Percentiles rank a stretch among this genome's conserved stretches.
Conservation (phyloP, 2,888 invertebrate genomes). For the Acanthosepion lycidas region DNA sequence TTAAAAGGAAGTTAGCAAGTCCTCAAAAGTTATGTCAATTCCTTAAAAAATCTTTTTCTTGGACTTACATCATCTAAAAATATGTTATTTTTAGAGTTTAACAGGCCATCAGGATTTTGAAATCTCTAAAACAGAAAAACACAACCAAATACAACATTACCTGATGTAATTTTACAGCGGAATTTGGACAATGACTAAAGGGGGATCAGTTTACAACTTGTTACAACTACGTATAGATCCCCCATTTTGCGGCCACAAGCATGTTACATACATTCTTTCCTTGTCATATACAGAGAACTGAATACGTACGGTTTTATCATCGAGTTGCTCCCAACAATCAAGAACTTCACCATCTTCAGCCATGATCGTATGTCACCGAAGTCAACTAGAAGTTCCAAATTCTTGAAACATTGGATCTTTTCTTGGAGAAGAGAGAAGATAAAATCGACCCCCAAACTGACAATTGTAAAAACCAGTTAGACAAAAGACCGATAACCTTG, state of each 20-base stretch:
- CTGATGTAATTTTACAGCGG: neutral
- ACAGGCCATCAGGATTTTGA: neutral
- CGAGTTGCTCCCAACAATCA: slow-evolving; percentile 37
- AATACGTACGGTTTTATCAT: slow-evolving; percentile 40
- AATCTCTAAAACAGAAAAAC: neutral
- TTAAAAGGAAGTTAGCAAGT: neutral
- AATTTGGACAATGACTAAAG: neutral
- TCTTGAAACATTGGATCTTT: neutral
- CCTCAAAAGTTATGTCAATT: neutral
- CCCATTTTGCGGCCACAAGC: neutral
- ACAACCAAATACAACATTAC: neutral
- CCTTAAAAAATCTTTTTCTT: too few species aligned
- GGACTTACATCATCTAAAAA: too few species aligned
- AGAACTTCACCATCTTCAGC: slow-evolving; percentile 42
- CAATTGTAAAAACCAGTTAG: neutral
- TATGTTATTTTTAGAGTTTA: too few species aligned
- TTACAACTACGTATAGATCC: neutral
- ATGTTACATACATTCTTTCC: neutral
- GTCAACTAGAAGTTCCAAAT: slow-evolving; percentile 39
- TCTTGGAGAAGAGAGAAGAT: neutral
- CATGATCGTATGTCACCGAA: slow-evolving; percentile 24
- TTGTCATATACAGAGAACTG: neutral
- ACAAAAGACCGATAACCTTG: neutral
- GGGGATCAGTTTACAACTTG: neutral
- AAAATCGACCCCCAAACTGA: slow-evolving; percentile 15